Evolutionary conservation across 2,113 vertebrate genomes (phyloP), one percentile per base, ranked within the genome.

Genomic region (Equus quagga): DNA sequence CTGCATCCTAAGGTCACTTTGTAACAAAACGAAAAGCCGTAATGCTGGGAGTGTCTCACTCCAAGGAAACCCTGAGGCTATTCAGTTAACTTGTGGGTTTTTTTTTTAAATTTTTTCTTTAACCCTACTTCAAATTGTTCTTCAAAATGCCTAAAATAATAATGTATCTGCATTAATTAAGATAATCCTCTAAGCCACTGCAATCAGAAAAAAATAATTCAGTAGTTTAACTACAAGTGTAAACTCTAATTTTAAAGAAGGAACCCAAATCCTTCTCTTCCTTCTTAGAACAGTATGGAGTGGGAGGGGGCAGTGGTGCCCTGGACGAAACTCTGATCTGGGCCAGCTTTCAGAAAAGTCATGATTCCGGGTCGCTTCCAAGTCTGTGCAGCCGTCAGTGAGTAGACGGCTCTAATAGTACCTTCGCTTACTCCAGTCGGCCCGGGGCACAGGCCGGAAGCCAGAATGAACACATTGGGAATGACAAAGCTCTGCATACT

Each of bases 11-110:
- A 72, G 12, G 31, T 83, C 9, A 89, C 21, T 92, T 88, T 5
- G 70, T 82, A 75, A 56, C 46, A 72, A 70, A 86, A 76, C 78
- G n/a, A 83, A 79, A 95, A 83, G 11, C 41, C 23, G 1, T 36
- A 56, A 73, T 72, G 9, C 44, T 36, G 67, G 88, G 15, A 83
- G 21, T 60, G 15, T 62, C 75, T 94, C 91, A 75, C 18, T 86
- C 73, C 69, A 86, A 87, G 67, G 78, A 87, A 87, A 76, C 15
- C 15, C 91, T 69, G 58, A 75, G 46, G 72, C 78, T 93, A 67
- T 81, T 56, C n/a, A 24, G 13, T 65, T 91, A 87, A 75, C 19
- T 81, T 5, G 19, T 41, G 31, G 6, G 36, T 31, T 56, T 51
- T 67, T 46, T 31, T 56, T 51, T 67, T 9, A 13, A 11, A 41